Evolutionary conservation across 2,113 vertebrate genomes (phyloP), one percentile per base, ranked within the genome.

Genomic region (Neogale vison): DNA sequence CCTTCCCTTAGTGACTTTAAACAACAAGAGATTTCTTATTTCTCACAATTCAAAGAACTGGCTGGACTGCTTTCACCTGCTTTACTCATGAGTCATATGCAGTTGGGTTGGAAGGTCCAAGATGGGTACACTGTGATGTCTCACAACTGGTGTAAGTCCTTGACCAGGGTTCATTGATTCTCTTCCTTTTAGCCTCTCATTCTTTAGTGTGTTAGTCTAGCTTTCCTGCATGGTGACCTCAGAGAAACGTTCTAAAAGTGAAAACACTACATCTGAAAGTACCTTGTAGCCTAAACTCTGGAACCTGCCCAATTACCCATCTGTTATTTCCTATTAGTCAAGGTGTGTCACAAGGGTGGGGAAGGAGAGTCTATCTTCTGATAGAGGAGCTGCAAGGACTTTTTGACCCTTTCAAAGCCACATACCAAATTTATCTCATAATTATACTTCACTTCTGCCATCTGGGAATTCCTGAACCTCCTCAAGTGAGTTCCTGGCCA

Each of bases 111-210:
- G 1, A 72, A 90, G 8, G 11, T 82, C 24, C n/a, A 55, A 24
- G 3, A 42, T 21, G 12, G 18, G 2, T 1, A 59, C 6, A 59
- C 1, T n/a, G 72, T 18, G 0, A 0, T 77, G 7, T 76, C 9
- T 76, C 29, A 52, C 1, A 82, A 0, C 50, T 47, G 20, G 34
- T 39, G 0, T n/a, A 74, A 61, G 23, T 0, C n/a, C 21, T 97
- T 31, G 88, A 0, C 23, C 36, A 18, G 7, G 5, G 7, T 4
- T 61, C 4, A 12, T 13, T 36, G 20, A 6, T 34, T 47, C 29
- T 81, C 11, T 63, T 76, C 80, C 71, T 50, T 17, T 18, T 34
- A 6, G 1, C 9, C 11, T 88, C 4, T 63, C 71, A 65, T 85
- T 36, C 77, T 90, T 6, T 6, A 82, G 20, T 39, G 42, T 12